These are phyloP conservation scores for Stenopsyche tienmushanensis DNA, from an alignment of 1,140 invertebrate species.

Conservation along the genomic window DNA sequence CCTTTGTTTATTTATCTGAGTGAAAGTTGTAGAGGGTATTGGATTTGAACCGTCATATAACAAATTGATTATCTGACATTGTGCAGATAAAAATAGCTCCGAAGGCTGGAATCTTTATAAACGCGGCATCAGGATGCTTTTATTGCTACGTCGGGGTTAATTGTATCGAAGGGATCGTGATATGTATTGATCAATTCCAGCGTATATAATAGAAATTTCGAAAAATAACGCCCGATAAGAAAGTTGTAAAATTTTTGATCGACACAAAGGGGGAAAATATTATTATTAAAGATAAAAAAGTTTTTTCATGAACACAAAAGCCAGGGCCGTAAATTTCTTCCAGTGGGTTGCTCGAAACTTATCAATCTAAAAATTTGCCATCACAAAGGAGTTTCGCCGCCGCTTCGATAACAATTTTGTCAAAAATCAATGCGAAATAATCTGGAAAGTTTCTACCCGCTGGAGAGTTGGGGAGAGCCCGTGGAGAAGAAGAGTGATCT, in stretches of 20 bases:
- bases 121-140: neutral
- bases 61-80: neutral
- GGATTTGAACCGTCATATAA: neutral
- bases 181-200: neutral
- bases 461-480: neutral
- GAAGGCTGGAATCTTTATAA: too few species aligned
- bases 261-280: too few species aligned
- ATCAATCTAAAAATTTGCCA: constrained; percentile 8
- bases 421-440: constrained; percentile 23
- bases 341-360: constrained; percentile 5
- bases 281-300: neutral
- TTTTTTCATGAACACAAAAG: neutral
- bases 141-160: neutral
- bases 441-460: constrained; percentile 1
- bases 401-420: constrained; percentile 7
- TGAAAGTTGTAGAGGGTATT: constrained; percentile 1
- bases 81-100: too few species aligned
- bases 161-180: neutral
- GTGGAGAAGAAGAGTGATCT: constrained; percentile 8
- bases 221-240: neutral
- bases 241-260: neutral
- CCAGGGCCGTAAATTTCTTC: neutral
- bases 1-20: constrained; percentile 19
- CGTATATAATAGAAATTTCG: neutral
- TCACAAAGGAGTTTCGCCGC: constrained; percentile 6